Evolutionary conservation across 2,888 invertebrate genomes (phyloP).

Genomic region (Sturmia bella): DNA sequence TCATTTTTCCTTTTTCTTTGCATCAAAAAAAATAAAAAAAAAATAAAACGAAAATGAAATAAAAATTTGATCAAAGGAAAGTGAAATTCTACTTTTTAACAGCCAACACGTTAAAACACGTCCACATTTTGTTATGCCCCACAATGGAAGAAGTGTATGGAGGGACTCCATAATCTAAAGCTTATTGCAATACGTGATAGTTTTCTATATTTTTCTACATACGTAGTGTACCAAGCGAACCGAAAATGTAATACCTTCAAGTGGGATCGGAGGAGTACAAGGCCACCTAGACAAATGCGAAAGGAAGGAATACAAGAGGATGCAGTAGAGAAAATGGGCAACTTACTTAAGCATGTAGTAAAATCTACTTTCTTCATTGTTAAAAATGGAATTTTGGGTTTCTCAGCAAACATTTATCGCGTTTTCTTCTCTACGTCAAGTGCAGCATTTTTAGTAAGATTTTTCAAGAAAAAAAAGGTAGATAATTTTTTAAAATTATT

Average conservation of each 20-base stretch:
- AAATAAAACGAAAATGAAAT: constrained; percentile 24
- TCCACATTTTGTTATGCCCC: constrained; percentile 63
- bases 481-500: no score
- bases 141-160: constrained; percentile 57
- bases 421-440: no score
- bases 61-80: constrained; percentile 25
- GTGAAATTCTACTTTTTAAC: constrained; percentile 59
- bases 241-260: constrained; percentile 24
- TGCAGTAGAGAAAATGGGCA: constrained; percentile 23
- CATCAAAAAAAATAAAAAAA: constrained; percentile 16
- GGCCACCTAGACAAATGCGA: neutral
- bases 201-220: constrained; percentile 49
- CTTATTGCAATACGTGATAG: constrained; percentile 72
- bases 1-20: neutral
- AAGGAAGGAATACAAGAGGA: neutral
- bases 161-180: constrained; percentile 73
- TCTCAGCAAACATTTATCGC: no score
- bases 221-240: constrained; percentile 17
- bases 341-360: constrained; percentile 47
- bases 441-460: no score
- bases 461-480: no score
- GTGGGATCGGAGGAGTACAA: constrained; percentile 29
- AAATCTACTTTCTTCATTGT: constrained; percentile 50
- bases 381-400: constrained; percentile 27
- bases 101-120: constrained; percentile 66